phyloP scores from a whole-genome alignment of 2,797 vertebrate species.

The Euphonia xanthogaster region DNA sequence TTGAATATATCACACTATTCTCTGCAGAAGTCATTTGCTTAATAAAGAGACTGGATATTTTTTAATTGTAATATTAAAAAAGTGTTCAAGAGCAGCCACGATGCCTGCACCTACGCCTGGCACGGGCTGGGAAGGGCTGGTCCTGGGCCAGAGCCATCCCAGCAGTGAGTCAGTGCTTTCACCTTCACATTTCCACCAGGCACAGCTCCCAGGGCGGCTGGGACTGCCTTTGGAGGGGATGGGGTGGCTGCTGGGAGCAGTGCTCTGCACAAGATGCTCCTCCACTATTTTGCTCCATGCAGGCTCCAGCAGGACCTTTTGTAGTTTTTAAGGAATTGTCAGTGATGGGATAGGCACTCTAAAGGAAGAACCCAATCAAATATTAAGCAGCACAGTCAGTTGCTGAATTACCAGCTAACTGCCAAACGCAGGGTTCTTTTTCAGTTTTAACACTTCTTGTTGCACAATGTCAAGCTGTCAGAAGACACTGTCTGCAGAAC shows the following conservation, averaged over 20 bases:
- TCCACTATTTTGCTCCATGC: background rate
- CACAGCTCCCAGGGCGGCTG: background rate
- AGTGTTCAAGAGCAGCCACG: background rate
- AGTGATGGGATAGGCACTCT: background rate
- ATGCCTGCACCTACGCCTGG: background rate
- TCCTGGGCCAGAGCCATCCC: background rate
- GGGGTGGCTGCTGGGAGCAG: background rate
- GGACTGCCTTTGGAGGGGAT: background rate
- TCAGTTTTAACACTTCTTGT: background rate
- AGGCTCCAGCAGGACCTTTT: background rate
- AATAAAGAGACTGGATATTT: conserved; percentile 23
- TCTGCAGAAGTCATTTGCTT: conserved; percentile 53
- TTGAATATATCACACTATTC: conserved; percentile 35
- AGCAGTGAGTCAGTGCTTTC: background rate
- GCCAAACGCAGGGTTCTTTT: background rate
- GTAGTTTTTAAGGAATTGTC: background rate
- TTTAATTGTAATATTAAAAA: conserved; percentile 3
- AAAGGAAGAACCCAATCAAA: background rate
- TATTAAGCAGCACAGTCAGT: background rate
- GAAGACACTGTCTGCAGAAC: background rate
- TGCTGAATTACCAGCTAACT: background rate
- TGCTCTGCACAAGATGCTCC: background rate
- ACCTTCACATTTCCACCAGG: rapidly evolving
- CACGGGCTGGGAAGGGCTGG: background rate
- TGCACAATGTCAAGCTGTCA: background rate